Percentiles rank a stretch among this genome's conserved stretches.
Evolutionary conservation across 2,797 vertebrate species (phyloP).

Genomic region (Coendou prehensilis): DNA sequence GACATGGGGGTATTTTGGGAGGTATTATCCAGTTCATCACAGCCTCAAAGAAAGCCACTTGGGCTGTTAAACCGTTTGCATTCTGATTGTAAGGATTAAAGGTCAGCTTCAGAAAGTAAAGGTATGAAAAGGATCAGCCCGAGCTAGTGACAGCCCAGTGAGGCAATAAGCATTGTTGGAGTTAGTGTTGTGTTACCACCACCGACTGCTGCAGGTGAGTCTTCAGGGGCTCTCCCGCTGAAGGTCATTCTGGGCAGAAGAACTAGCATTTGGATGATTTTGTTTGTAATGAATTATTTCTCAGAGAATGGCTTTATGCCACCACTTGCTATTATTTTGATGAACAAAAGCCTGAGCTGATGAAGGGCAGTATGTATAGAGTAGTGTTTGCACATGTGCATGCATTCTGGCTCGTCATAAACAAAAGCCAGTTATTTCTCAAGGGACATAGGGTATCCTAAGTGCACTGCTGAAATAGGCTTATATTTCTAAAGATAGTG

Average conservation of each 20-base stretch:
- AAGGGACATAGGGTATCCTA: constrained; percentile 48
- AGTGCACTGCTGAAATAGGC: constrained; percentile 57
- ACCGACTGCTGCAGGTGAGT: constrained; percentile 62
- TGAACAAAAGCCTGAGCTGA: constrained; percentile 79
- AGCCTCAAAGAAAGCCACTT: constrained; percentile 53
- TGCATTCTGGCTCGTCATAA: constrained; percentile 41
- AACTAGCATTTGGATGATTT: constrained; percentile 78
- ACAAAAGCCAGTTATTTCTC: constrained; percentile 77
- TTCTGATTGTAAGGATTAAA: constrained; percentile 75
- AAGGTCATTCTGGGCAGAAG: constrained; percentile 74
- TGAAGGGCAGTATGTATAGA: not conserved
- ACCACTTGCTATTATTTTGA: constrained; percentile 82
- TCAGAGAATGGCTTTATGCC: constrained; percentile 76
- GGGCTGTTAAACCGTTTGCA: constrained; percentile 48
- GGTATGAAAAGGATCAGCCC: constrained; percentile 57
- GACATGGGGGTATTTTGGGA: not conserved
- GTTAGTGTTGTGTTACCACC: constrained; percentile 50
- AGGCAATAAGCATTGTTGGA: constrained; percentile 57
- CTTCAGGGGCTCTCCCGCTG: constrained; percentile 32
- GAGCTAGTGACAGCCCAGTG: not conserved
- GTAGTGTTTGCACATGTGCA: not conserved
- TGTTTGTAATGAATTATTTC: constrained; percentile 80
- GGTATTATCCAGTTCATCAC: not conserved
- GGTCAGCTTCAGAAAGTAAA: constrained; percentile 69
- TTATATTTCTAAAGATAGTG: constrained; percentile 77